These are phyloP conservation scores for Acanthurus lineatus DNA, from an alignment of 2,797 vertebrate species.

Conservation along the genomic window DNA sequence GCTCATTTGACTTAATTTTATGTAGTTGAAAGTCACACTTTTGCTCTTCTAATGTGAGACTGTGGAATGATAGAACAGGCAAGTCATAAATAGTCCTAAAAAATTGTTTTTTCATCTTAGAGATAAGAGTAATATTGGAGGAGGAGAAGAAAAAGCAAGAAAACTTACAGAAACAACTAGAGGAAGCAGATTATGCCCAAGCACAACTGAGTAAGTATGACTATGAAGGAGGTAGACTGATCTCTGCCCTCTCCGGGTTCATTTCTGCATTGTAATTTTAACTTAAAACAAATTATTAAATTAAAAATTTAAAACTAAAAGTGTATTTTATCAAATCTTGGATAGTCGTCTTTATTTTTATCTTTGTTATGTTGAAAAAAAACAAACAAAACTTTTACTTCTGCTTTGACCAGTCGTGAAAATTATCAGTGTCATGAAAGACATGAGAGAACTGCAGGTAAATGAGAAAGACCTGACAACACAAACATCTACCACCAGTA, in stretches of 20 bases:
- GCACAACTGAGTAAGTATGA: constrained; percentile 61
- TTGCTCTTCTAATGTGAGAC: background rate
- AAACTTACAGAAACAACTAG: constrained; percentile 39
- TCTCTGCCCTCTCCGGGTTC: background rate
- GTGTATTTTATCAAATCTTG: background rate
- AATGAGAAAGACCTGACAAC: constrained; percentile 2
- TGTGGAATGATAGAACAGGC: background rate
- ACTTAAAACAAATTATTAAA: background rate
- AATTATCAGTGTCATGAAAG: constrained; percentile 51
- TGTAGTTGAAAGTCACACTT: background rate
- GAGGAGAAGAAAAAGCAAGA: background rate
- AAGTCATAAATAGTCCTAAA: background rate
- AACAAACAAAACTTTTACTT: constrained; percentile 11
- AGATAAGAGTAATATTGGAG: constrained; percentile 38
- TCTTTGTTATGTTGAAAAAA: background rate
- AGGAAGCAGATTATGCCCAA: constrained; percentile 13
- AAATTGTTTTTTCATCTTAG: constrained; percentile 34
- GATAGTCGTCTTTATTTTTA: background rate
- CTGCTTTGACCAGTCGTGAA: constrained; percentile 41
- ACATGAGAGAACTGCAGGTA: constrained; percentile 20
- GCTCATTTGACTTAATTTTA: background rate
- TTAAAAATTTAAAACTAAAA: background rate
- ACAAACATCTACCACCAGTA: constrained; percentile 31
- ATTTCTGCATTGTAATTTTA: background rate
- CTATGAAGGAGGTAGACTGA: background rate